Conservation (phyloP, 2,888 invertebrate genomes). For the Drosophila anceps region DNA sequence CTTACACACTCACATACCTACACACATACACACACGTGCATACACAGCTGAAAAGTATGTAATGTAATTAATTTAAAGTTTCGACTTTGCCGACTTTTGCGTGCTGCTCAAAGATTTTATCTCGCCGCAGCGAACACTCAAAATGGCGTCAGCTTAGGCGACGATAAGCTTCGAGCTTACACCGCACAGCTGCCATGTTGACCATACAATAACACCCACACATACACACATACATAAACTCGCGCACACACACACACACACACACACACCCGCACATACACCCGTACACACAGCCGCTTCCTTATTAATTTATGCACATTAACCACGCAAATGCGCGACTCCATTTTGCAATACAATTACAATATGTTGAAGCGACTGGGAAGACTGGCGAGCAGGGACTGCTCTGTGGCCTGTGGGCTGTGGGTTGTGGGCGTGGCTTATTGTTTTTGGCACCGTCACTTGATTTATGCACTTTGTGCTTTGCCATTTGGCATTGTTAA, state of each 20-base stretch:
- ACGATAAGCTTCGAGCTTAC: slow-evolving; percentile 66
- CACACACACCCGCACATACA: neutral
- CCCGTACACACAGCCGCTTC: slow-evolving; percentile 13
- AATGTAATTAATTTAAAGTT: slow-evolving; percentile 74
- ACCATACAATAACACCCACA: slow-evolving; percentile 25
- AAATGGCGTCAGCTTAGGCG: slow-evolving; percentile 66
- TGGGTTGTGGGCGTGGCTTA: slow-evolving; percentile 32
- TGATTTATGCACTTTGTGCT: slow-evolving; percentile 72
- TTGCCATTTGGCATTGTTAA: slow-evolving; percentile 62
- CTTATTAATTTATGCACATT: slow-evolving; percentile 77
- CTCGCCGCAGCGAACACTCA: slow-evolving; percentile 55
- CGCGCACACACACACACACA: neutral
- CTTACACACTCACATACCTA: slow-evolving; percentile 27
- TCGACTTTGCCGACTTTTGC: slow-evolving; percentile 51
- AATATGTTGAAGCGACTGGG: neutral
- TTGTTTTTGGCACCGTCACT: slow-evolving; percentile 43
- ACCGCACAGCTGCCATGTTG: slow-evolving; percentile 31
- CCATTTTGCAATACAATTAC: slow-evolving; percentile 53
- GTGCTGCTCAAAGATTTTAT: slow-evolving; percentile 58
- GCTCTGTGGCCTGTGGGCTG: slow-evolving; percentile 14
- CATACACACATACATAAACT: slow-evolving; percentile 11
- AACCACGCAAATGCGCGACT: slow-evolving; percentile 66
- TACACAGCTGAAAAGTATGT: slow-evolving; percentile 31
- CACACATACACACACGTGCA: slow-evolving; percentile 20
- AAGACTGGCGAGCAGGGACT: too few species aligned